Evolutionary conservation across 2,888 invertebrate genomes (phyloP).

Genomic region (Eristalinus aeneus): DNA sequence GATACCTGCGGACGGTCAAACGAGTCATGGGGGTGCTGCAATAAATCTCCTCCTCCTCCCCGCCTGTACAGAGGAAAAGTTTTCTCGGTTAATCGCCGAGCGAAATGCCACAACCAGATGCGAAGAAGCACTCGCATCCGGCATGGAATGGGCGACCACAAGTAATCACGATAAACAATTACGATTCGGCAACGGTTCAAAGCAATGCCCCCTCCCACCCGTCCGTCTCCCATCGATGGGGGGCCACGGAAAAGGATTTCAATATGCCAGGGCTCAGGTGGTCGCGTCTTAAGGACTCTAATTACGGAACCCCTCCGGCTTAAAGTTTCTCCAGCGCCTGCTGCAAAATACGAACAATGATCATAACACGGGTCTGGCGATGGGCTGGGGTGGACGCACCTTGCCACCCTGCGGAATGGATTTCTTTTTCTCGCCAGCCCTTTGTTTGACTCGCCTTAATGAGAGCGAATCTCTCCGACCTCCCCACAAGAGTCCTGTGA

Average conservation of each 20-base stretch:
- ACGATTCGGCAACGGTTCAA: slow-evolving; percentile 31
- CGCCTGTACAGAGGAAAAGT: slow-evolving; percentile 9
- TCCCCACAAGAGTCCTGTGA: slow-evolving; percentile 3
- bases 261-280: slow-evolving; percentile 52
- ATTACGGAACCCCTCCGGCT: slow-evolving; percentile 41
- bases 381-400: background rate
- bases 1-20: background rate
- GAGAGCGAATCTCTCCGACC: background rate
- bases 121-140: slow-evolving; percentile 39
- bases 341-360: slow-evolving; percentile 55
- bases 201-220: background rate
- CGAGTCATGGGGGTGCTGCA: slow-evolving; percentile 53
- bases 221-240: background rate
- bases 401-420: background rate
- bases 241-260: slow-evolving; percentile 38
- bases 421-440: background rate
- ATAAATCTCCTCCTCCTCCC: slow-evolving; percentile 46
- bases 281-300: slow-evolving; percentile 43
- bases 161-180: slow-evolving; percentile 61
- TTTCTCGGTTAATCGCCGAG: slow-evolving; percentile 59
- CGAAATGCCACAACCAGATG: slow-evolving; percentile 66
- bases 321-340: slow-evolving; percentile 54
- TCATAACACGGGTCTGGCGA: slow-evolving; percentile 39
- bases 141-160: slow-evolving; percentile 28
- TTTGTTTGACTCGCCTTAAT: slow-evolving; percentile 47